A percentile compares a stretch with the other conserved stretches of the same genome.
phyloP scores from a whole-genome alignment of 1,140 invertebrate genomes.

The Ceratina calcarata region DNA sequence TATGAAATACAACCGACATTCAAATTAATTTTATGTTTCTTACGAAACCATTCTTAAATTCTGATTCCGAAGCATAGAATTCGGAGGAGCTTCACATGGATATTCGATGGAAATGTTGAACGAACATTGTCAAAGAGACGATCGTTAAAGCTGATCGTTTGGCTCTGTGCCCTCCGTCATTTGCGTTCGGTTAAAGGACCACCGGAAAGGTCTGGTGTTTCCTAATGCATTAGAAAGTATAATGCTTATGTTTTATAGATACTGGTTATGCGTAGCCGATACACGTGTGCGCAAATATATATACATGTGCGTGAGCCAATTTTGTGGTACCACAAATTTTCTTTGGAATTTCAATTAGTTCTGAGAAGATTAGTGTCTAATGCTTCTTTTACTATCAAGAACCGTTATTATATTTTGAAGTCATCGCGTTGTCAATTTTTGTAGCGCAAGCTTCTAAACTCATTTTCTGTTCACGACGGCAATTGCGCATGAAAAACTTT shows the following conservation, averaged over 20 bases:
- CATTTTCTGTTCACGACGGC: neutral
- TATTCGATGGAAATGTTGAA: slow-evolving; percentile 13
- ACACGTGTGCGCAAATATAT: neutral
- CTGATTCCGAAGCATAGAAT: neutral
- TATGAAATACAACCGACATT: neutral
- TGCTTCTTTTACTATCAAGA: too few species aligned
- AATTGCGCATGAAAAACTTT: slow-evolving; percentile 34
- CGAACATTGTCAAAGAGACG: neutral
- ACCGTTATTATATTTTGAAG: too few species aligned
- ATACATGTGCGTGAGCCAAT: neutral
- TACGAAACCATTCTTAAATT: neutral
- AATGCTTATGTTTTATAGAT: slow-evolving; percentile 74
- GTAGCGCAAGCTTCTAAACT: too few species aligned
- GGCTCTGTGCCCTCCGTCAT: slow-evolving; percentile 56
- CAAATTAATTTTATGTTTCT: neutral
- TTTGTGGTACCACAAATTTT: neutral
- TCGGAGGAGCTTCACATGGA: neutral
- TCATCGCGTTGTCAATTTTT: too few species aligned
- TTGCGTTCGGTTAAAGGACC: slow-evolving; percentile 55
- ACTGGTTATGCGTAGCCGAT: neutral
- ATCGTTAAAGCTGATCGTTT: slow-evolving; percentile 49
- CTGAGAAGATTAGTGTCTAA: too few species aligned
- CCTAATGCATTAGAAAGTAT: slow-evolving; percentile 71
- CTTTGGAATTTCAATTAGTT: too few species aligned
- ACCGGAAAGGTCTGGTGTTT: slow-evolving; percentile 13